These are phyloP conservation scores for Hirtodrosophila histrioides DNA, from an alignment of 2,888 invertebrate species.

Conservation along the genomic window DNA sequence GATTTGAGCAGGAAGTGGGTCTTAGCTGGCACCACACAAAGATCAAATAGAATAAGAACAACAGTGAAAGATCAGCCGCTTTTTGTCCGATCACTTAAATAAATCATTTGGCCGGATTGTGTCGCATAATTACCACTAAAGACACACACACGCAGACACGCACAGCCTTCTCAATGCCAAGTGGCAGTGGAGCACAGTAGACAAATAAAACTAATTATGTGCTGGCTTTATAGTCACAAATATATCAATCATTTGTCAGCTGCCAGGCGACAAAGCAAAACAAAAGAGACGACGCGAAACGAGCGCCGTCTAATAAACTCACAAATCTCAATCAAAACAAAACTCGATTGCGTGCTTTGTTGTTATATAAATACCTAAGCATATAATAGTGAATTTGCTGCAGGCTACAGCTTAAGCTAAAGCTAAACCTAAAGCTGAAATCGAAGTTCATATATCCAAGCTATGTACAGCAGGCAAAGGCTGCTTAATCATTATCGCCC, in stretches of 20 bases:
- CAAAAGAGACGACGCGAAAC: constrained; percentile 17
- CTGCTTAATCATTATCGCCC: constrained; percentile 53
- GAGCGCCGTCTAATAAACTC: constrained; percentile 18
- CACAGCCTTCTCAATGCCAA: constrained; percentile 44
- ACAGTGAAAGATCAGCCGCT: not conserved
- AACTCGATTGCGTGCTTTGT: constrained; percentile 25
- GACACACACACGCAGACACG: not conserved
- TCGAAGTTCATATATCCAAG: constrained; percentile 22
- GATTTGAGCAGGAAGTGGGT: constrained; percentile 61
- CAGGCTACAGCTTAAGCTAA: constrained; percentile 18
- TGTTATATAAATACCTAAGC: constrained; percentile 52
- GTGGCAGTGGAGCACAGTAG: constrained; percentile 25
- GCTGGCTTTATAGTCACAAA: constrained; percentile 28
- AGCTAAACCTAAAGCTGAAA: constrained; percentile 2
- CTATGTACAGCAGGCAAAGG: not conserved
- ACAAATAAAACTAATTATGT: constrained; percentile 57
- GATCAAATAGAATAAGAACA: constrained; percentile 5
- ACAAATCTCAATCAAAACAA: constrained; percentile 27
- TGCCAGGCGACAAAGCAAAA: constrained; percentile 50
- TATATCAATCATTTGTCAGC: constrained; percentile 70
- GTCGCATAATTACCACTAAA: constrained; percentile 50
- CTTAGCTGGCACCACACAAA: constrained; percentile 4
- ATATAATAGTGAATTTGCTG: constrained; percentile 15
- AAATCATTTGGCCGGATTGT: constrained; percentile 17
- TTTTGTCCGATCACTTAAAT: constrained; percentile 26